Conservation (phyloP, 2,888 invertebrate genomes). For the Pseudococcus viburni region DNA sequence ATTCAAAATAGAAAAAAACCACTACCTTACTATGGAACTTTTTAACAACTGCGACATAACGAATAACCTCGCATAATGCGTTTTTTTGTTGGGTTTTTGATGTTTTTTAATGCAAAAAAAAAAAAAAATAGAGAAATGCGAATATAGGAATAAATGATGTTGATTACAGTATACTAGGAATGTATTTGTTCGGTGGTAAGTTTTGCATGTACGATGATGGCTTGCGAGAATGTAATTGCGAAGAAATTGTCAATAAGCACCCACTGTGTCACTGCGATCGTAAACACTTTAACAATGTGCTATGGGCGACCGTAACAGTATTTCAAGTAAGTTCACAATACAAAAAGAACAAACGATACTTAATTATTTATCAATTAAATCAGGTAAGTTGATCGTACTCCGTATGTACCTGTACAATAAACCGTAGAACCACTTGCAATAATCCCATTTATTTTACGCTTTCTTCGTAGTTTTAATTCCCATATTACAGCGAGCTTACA, state of each 20-base stretch:
- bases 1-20: too few species aligned
- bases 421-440: slow-evolving; percentile 32
- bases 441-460: slow-evolving; percentile 26
- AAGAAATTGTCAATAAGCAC: slow-evolving; percentile 90
- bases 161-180: slow-evolving; percentile 93
- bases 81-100: slow-evolving; percentile 1
- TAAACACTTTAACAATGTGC: slow-evolving; percentile 98
- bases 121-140: slow-evolving; percentile 17
- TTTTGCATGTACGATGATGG: slow-evolving; percentile 98
- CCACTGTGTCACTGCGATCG: slow-evolving; percentile 95
- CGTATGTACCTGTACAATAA: not conserved
- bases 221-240: slow-evolving; percentile 91
- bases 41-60: slow-evolving; percentile 5
- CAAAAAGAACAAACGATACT: slow-evolving; percentile 1
- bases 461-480: slow-evolving; percentile 46
- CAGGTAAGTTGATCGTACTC: slow-evolving; percentile 43
- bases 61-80: slow-evolving; percentile 15
- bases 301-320: slow-evolving; percentile 97
- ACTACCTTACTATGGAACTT: not conserved
- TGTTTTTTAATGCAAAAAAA: not conserved
- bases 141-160: slow-evolving; percentile 67
- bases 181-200: slow-evolving; percentile 99
- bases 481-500: slow-evolving; percentile 28
- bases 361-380: slow-evolving; percentile 8
- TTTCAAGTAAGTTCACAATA: slow-evolving; percentile 86